Percentiles rank a stretch among this genome's conserved stretches.
These are phyloP conservation scores for Odontamblyopus rebecca DNA, from an alignment of 2,797 vertebrate genomes.

Conservation along the genomic window DNA sequence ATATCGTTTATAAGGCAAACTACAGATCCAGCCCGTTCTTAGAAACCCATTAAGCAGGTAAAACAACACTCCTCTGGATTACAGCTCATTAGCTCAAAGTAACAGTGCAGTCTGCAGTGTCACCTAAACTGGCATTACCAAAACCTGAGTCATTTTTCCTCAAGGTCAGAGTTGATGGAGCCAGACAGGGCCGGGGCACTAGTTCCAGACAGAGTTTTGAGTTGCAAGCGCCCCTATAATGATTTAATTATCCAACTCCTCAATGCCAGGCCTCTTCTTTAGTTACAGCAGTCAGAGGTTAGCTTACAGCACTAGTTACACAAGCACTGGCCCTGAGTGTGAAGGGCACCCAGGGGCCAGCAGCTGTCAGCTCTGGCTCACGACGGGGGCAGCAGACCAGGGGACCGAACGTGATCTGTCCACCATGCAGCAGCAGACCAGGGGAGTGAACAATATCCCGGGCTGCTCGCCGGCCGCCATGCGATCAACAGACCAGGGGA, in stretches of 20 bases:
- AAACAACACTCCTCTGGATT: not conserved
- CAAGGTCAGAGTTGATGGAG: slow-evolving; percentile 51
- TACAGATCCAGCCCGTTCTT: not conserved
- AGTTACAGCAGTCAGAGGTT: slow-evolving; percentile 82
- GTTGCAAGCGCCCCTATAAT: slow-evolving; percentile 80
- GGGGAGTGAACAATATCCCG: slow-evolving; percentile 18
- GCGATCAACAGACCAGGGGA: too few relatives aligned
- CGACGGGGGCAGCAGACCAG: too few relatives aligned
- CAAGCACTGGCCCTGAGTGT: slow-evolving; percentile 69
- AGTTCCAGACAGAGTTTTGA: slow-evolving; percentile 81
- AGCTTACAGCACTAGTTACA: slow-evolving; percentile 84
- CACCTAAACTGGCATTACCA: slow-evolving; percentile 27
- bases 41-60: not conserved
- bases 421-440: too few relatives aligned
- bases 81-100: not conserved
- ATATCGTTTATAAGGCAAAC: too few relatives aligned
- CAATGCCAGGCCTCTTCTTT: slow-evolving; percentile 83
- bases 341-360: slow-evolving; percentile 59
- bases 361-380: slow-evolving; percentile 59
- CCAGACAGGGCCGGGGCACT: slow-evolving; percentile 33
- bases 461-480: too few relatives aligned
- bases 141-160: slow-evolving; percentile 18
- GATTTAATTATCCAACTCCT: slow-evolving; percentile 93
- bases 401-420: too few relatives aligned
- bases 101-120: slow-evolving; percentile 11